phyloP scores from a whole-genome alignment of 2,888 invertebrate species.

The Drosophila antonietae region DNA sequence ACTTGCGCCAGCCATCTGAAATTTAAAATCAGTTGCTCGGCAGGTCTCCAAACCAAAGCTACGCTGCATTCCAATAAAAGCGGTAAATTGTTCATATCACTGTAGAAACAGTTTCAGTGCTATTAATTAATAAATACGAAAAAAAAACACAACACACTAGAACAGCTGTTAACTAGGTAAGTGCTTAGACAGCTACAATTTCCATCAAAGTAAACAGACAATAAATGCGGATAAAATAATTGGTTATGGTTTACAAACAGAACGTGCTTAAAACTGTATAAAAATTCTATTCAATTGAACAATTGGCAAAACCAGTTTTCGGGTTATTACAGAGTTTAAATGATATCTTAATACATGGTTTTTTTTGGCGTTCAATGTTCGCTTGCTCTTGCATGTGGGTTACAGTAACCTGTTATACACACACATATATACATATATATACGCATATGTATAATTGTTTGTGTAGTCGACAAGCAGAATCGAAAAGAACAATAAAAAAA shows the following conservation, averaged over 20 bases:
- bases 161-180: conserved; percentile 66
- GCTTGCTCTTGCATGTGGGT: conserved; percentile 52
- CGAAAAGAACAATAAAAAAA: conserved; percentile 19
- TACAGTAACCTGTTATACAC: conserved; percentile 63
- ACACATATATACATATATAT: neutral
- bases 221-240: conserved; percentile 31
- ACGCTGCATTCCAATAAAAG: conserved; percentile 45
- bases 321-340: conserved; percentile 1
- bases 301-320: conserved; percentile 48
- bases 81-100: conserved; percentile 19
- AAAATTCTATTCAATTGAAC: conserved; percentile 21
- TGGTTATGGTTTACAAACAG: neutral
- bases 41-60: conserved; percentile 60
- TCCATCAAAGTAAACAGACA: conserved; percentile 3
- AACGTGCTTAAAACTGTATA: conserved; percentile 24
- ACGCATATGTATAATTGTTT: neutral
- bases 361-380: conserved; percentile 21
- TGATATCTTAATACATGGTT: conserved; percentile 8
- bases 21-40: conserved; percentile 65
- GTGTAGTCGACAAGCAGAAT: neutral
- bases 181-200: conserved; percentile 22
- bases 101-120: conserved; percentile 15
- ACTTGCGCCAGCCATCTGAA: conserved; percentile 56
- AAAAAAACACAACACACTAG: conserved; percentile 25
- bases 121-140: conserved; percentile 48